Conservation (phyloP, 1,140 invertebrate genomes). For the Galleria mellonella region DNA sequence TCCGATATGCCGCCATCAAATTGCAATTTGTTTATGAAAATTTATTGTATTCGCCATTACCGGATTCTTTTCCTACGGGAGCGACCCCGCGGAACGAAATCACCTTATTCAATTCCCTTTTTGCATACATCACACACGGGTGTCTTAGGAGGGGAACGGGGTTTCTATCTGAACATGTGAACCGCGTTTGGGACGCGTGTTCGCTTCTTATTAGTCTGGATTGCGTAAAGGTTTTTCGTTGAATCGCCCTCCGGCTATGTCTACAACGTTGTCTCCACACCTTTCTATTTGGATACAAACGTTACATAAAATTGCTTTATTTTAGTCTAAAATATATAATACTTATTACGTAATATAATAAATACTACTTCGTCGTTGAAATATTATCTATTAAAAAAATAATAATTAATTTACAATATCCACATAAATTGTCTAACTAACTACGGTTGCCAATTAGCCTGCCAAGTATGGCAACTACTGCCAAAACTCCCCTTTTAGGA, state of each 20-base stretch:
- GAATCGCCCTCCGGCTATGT: conserved; percentile 31
- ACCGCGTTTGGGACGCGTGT: conserved; percentile 65
- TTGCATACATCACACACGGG: conserved; percentile 69
- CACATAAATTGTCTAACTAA: too few relatives aligned
- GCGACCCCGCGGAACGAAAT: conserved; percentile 67
- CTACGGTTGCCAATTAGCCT: too few relatives aligned
- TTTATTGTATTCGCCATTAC: conserved; percentile 74
- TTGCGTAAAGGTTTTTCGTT: conserved; percentile 49
- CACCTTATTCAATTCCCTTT: conserved; percentile 74
- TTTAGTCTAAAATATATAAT: too few relatives aligned
- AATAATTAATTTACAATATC: too few relatives aligned
- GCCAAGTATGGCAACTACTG: too few relatives aligned
- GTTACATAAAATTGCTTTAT: too few relatives aligned
- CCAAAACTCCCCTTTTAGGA: too few relatives aligned
- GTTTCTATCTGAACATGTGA: conserved; percentile 69
- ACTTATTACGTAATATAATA: too few relatives aligned
- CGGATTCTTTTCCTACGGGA: conserved; percentile 69
- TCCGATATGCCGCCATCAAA: conserved; percentile 69
- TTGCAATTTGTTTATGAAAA: conserved; percentile 74
- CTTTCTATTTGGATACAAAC: not conserved
- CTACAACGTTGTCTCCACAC: conserved; percentile 11
- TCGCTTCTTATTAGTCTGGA: conserved; percentile 66
- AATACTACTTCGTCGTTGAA: too few relatives aligned
- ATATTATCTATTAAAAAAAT: too few relatives aligned
- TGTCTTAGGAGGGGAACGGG: conserved; percentile 48